Conservation (phyloP, 53 echinoderm and acorn worm genomes). For the Glandiceps talaboti region DNA sequence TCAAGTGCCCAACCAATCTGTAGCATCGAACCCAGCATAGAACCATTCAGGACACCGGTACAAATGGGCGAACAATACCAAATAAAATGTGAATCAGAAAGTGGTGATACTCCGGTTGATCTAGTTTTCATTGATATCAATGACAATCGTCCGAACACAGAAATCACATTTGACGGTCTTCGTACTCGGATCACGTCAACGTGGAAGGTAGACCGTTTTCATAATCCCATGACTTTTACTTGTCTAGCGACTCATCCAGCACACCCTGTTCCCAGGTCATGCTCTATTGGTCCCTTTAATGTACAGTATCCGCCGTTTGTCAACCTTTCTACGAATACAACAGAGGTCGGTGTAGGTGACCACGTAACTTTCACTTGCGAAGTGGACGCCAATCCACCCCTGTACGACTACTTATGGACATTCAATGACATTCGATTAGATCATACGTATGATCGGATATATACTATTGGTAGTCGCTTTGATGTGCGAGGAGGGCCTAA, state of each 20-base stretch:
- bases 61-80: not conserved
- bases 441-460: not conserved
- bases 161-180: not conserved
- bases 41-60: not conserved
- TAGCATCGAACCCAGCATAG: not conserved
- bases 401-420: conserved; percentile 5
- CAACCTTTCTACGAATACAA: not conserved
- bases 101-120: not conserved
- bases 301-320: conserved; percentile 13
- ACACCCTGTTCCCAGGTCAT: conserved; percentile 1
- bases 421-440: not conserved
- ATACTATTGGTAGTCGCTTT: not conserved
- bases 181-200: not conserved
- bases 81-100: not conserved
- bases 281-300: conserved; percentile 5
- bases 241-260: conserved; percentile 14
- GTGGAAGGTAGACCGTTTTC: not conserved
- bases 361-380: conserved; percentile 12
- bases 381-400: conserved; percentile 15
- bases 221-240: conserved; percentile 1
- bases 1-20: not conserved
- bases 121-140: not conserved
- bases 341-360: not conserved
- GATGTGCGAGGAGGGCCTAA: not conserved
- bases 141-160: not conserved